Percentiles rank a stretch among this genome's conserved stretches.
phyloP scores from a whole-genome alignment of 2,113 vertebrate species.

The Hepsetus odoe region DNA sequence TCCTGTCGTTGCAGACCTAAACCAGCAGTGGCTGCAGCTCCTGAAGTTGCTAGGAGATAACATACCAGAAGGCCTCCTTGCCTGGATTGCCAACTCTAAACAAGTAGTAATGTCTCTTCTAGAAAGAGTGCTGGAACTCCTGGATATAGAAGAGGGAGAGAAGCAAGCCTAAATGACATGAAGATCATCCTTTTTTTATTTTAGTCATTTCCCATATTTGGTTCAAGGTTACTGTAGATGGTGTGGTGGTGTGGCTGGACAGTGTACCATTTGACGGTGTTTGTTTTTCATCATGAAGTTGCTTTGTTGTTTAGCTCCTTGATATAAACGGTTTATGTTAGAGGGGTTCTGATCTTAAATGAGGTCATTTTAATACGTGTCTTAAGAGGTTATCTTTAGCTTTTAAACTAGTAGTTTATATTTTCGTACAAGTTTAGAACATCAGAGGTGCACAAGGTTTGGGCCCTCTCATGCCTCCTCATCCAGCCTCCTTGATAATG shows the following conservation, averaged over 20 bases:
- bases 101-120: constrained; percentile 60
- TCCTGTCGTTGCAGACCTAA: constrained; percentile 81
- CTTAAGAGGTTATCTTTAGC: neutral
- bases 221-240: constrained; percentile 4
- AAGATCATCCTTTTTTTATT: neutral
- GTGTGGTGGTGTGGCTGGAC: neutral
- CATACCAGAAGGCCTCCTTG: constrained; percentile 68
- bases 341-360: neutral
- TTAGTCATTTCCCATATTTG: neutral
- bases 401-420: neutral
- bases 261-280: neutral
- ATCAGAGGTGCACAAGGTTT: neutral
- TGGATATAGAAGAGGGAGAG: constrained; percentile 55
- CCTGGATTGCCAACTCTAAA: constrained; percentile 73
- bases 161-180: constrained; percentile 7
- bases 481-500: neutral
- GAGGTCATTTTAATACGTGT: too few species aligned
- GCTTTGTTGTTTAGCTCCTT: neutral
- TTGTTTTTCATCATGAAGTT: neutral
- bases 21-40: constrained; percentile 68
- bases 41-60: constrained; percentile 74
- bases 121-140: constrained; percentile 67
- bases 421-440: neutral
- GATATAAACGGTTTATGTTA: neutral
- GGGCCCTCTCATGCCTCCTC: neutral